A percentile compares a stretch with the other conserved stretches of the same genome.
These are phyloP conservation scores for Ptiloglossa arizonensis DNA, from an alignment of 1,140 invertebrate genomes.

Conservation along the genomic window DNA sequence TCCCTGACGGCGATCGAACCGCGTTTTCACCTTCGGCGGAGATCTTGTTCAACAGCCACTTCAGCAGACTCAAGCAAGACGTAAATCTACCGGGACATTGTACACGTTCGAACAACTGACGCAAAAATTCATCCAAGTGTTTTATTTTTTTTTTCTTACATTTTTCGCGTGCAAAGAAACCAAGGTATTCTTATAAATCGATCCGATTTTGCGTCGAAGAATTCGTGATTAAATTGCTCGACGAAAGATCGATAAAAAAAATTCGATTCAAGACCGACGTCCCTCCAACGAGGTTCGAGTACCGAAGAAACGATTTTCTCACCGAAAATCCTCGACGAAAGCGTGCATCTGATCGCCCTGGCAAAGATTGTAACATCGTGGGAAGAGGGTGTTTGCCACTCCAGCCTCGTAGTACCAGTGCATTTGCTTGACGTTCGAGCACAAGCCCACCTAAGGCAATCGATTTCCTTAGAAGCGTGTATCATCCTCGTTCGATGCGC, in stretches of 20 bases:
- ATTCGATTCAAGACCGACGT: too few species aligned
- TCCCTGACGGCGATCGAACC: slow-evolving; percentile 83
- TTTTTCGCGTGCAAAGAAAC: too few species aligned
- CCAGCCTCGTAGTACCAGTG: slow-evolving; percentile 94
- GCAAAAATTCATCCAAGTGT: too few species aligned
- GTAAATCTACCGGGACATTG: slow-evolving; percentile 84
- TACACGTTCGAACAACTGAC: background rate
- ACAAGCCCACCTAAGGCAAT: slow-evolving; percentile 85
- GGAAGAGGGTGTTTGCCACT: slow-evolving; percentile 90
- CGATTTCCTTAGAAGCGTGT: slow-evolving; percentile 54
- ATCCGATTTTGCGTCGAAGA: too few species aligned
- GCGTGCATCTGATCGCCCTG: slow-evolving; percentile 93
- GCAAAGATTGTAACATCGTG: slow-evolving; percentile 93
- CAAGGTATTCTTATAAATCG: too few species aligned
- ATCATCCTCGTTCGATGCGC: slow-evolving; percentile 3
- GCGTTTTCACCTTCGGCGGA: slow-evolving; percentile 83
- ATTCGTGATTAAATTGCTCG: too few species aligned
- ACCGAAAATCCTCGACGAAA: slow-evolving; percentile 93
- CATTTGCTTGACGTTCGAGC: slow-evolving; percentile 91
- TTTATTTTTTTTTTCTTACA: too few species aligned
- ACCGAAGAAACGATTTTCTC: too few species aligned
- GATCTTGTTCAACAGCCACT: slow-evolving; percentile 86
- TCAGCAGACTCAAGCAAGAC: slow-evolving; percentile 91
- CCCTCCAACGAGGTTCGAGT: too few species aligned
- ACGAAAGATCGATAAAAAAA: too few species aligned